Base-by-base conservation (phyloP, 2,797 vertebrate species). In the Rallus crepitans region DNA sequence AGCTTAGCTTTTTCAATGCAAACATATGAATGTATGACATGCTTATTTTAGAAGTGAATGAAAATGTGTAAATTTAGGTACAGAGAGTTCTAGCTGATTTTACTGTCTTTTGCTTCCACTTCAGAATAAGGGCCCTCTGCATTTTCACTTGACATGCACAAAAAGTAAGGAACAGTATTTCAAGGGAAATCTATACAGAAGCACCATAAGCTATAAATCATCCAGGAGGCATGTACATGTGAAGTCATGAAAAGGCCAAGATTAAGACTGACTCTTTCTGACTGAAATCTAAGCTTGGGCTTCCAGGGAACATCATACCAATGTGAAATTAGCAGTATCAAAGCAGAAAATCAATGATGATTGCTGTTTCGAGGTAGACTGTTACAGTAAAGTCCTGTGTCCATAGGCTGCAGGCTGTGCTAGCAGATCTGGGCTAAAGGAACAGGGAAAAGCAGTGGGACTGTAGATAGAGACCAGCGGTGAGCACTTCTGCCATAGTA, bases 1-100 rank as follows among this genome's bases (percentile, higher is more conserved):
- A 85, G 86, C 87, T 92, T 94, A 90, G 86, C 83, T 92, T 89
- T 94, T 94, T 81, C 45, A 52, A 14, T 93, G 81, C 83, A 92
- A 91, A 77, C 90, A n/a, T 56, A 59, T 57, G 78, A 85, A 80
- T 80, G 24, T 70, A 71, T 80, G 93, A 89, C 65, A 55, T 69
- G 68, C 63, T 85, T 78, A 81, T 64, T 95, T 87, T 59, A 70
- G 75, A 92, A 95, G 25, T 59, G 55, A 35, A 15, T 87, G 75
- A 80, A 93, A 90, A 84, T 30, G 33, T 71, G 78, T 80, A 82
- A 69, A 78, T 89, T 77, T 80, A 77, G 24, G 9, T 56, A 72
- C 33, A 70, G 39, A 82, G 68, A 42, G 35, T 73, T 89, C 53
- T 73, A 82, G 52, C 63, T 83, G 56, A 89, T 91, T 91, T 91